These are phyloP conservation scores for Tachysurus vachellii DNA, from an alignment of 2,113 vertebrate genomes.

Conservation along the genomic window DNA sequence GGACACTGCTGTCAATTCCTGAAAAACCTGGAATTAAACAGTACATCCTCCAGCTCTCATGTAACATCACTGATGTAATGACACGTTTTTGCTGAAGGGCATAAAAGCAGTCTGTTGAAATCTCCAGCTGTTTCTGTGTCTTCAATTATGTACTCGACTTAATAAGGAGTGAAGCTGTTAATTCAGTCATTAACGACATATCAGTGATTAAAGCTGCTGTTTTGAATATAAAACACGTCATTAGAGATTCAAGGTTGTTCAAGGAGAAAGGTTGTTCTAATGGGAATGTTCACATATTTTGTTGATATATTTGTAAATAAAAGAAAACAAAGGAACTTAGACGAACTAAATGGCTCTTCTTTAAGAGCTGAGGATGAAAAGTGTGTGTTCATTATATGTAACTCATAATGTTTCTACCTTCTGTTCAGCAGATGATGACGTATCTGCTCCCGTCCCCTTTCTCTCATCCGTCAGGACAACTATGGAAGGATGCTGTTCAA, in stretches of 20 bases:
- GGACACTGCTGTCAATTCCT: neutral
- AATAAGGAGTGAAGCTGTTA: conserved; percentile 47
- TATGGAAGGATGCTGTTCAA: too few species aligned
- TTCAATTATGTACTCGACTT: conserved; percentile 57
- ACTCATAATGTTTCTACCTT: too few species aligned
- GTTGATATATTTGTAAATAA: neutral
- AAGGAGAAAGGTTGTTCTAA: neutral
- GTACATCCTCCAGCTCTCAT: neutral
- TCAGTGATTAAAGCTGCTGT: conserved; percentile 27
- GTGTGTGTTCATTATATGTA: neutral
- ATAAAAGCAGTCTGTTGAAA: conserved; percentile 59
- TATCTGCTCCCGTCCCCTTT: too few species aligned
- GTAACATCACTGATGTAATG: neutral
- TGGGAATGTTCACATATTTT: neutral
- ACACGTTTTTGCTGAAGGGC: conserved; percentile 50
- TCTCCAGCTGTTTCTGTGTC: conserved; percentile 42
- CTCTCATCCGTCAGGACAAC: too few species aligned
- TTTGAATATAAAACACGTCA: conserved; percentile 55
- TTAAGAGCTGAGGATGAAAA: neutral
- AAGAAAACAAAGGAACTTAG: neutral
- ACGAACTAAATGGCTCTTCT: neutral
- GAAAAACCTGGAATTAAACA: neutral
- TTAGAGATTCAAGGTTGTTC: conserved; percentile 57
- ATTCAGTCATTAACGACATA: conserved; percentile 53
- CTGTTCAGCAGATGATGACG: too few species aligned